Conservation (phyloP, 2,113 vertebrate genomes). For the Meleagris gallopavo region DNA sequence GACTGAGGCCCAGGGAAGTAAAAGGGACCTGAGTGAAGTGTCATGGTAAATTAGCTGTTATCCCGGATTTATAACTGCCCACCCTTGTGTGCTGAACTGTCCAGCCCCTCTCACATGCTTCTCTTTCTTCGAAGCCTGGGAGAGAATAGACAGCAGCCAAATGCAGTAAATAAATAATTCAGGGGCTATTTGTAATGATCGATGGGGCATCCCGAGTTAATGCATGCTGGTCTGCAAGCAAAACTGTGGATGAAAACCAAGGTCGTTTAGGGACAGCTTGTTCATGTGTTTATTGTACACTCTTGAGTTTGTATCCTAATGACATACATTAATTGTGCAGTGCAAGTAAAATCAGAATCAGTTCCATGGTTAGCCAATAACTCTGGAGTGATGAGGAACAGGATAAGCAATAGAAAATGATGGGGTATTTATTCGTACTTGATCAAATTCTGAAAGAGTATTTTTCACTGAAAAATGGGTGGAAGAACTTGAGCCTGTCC, state of each 20-base stretch:
- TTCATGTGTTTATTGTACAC: fast-evolving
- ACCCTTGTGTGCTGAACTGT: neutral
- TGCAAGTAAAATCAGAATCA: neutral
- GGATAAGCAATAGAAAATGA: neutral
- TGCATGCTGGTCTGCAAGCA: neutral
- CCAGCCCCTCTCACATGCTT: neutral
- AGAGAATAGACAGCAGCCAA: neutral
- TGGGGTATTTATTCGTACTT: neutral
- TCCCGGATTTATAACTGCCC: neutral
- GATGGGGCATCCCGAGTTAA: neutral
- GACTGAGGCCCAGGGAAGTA: neutral
- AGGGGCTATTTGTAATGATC: neutral
- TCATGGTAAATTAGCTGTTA: neutral
- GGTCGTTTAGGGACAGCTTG: conserved; percentile 1
- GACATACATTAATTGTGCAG: neutral
- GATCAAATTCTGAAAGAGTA: neutral
- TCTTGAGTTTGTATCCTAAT: neutral
- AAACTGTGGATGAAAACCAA: neutral
- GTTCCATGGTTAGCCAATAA: neutral
- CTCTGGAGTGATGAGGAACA: neutral
- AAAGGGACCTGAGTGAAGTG: neutral
- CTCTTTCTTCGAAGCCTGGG: neutral
- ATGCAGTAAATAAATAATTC: conserved; percentile 15
- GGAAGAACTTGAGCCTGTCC: neutral
- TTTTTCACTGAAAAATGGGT: neutral